Percentiles rank a stretch among this genome's conserved stretches.
Conservation (phyloP, 2,113 vertebrate genomes). For the Laticauda laticaudata region DNA sequence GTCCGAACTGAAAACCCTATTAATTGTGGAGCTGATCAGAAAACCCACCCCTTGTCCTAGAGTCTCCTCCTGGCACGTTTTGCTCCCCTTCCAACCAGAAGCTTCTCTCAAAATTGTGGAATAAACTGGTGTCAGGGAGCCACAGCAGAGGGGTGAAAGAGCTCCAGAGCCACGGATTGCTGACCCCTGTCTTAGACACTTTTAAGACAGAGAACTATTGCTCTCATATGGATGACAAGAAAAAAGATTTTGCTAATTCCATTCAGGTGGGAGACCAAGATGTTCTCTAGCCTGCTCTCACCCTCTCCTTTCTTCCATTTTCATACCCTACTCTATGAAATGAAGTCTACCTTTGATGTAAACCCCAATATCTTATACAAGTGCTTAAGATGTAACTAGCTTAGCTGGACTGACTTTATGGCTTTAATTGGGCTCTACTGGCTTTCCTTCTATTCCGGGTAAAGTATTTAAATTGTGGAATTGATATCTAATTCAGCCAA, state of each 20-base stretch:
- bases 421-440: not conserved
- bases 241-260: not conserved
- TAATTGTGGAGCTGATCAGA: too few species aligned
- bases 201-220: not conserved
- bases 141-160: too few species aligned
- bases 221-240: not conserved
- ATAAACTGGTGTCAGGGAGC: too few species aligned
- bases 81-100: too few species aligned
- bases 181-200: not conserved
- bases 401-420: not conserved
- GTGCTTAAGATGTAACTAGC: not conserved
- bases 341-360: not conserved
- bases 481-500: not conserved
- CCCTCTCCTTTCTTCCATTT: not conserved
- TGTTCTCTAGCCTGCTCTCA: too few species aligned
- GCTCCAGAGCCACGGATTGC: too few species aligned
- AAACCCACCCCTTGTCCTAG: too few species aligned
- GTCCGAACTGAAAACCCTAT: too few species aligned
- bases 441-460: not conserved
- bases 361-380: not conserved
- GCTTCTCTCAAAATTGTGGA: too few species aligned
- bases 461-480: not conserved
- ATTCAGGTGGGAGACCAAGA: not conserved
- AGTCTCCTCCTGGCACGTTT: too few species aligned
- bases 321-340: not conserved